Conservation (phyloP, 1,140 invertebrate genomes). For the Mycetomoellerius zeteki region DNA sequence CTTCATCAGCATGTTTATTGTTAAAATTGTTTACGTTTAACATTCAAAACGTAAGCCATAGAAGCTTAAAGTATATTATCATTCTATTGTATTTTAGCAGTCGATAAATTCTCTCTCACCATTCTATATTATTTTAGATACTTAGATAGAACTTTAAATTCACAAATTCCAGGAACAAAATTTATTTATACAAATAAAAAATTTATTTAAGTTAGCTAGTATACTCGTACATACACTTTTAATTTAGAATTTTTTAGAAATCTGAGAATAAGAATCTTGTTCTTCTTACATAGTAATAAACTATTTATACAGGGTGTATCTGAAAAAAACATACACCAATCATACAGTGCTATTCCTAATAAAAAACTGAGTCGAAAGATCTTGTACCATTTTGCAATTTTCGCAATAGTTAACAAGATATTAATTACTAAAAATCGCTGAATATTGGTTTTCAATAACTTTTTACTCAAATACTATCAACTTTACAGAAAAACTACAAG, state of each 20-base stretch:
- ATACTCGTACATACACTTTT: not conserved
- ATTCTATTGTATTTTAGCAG: not conserved
- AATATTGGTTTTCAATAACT: too few relatives aligned
- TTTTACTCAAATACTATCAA: too few relatives aligned
- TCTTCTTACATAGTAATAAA: not conserved
- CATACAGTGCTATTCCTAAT: too few relatives aligned
- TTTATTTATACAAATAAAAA: not conserved
- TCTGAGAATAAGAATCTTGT: not conserved
- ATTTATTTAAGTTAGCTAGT: not conserved
- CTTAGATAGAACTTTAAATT: not conserved
- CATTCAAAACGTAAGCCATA: not conserved
- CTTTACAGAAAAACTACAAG: too few relatives aligned
- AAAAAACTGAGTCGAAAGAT: too few relatives aligned
- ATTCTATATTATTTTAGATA: not conserved
- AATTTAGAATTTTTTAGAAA: not conserved
- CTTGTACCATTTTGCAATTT: too few relatives aligned
- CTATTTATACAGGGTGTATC: too few relatives aligned
- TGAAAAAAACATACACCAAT: too few relatives aligned
- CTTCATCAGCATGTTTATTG: not conserved
- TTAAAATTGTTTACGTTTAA: not conserved
- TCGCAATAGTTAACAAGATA: too few relatives aligned
- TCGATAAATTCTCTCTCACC: not conserved
- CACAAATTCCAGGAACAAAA: not conserved
- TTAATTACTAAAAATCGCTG: too few relatives aligned
- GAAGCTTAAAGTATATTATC: not conserved